phyloP scores from a whole-genome alignment of 2,888 invertebrate species.

The Sphaeridia pumilis region DNA sequence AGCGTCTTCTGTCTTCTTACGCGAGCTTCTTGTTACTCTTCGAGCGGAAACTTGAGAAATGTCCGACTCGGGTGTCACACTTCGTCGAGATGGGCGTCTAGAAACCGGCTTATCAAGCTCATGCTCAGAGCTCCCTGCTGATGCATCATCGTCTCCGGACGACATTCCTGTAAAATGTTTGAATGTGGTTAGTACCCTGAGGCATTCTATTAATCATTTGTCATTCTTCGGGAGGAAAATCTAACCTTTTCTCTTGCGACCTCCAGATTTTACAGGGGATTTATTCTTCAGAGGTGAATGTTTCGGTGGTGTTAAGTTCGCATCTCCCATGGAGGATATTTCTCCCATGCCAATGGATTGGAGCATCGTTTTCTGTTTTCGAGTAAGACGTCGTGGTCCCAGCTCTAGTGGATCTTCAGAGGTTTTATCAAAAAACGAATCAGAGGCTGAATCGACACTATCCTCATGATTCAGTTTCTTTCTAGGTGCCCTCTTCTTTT shows the following conservation, averaged over 20 bases:
- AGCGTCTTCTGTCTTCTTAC: constrained; percentile 7
- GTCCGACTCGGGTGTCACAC: constrained; percentile 14
- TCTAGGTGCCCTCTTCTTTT: no score
- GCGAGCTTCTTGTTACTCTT: constrained; percentile 10
- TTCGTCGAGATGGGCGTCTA: constrained; percentile 1
- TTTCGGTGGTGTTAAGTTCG: constrained; percentile 9
- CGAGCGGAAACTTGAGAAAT: constrained; percentile 2
- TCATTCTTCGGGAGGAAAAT: not conserved
- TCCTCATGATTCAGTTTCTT: no score
- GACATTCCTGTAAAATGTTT: no score
- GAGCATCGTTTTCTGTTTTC: constrained; percentile 10
- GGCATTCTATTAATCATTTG: no score
- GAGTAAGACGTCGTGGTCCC: constrained; percentile 9
- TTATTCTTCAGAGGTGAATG: constrained; percentile 9
- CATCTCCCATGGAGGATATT: constrained; percentile 10
- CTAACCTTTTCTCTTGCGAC: constrained; percentile 3
- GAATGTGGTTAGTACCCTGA: no score
- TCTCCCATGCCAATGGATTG: not conserved
- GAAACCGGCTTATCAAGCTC: no score
- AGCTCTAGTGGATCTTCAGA: constrained; percentile 1
- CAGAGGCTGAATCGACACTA: not conserved
- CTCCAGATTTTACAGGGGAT: constrained; percentile 1
- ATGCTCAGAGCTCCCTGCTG: not conserved
- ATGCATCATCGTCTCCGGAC: constrained; percentile 4
- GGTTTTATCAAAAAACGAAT: not conserved